Evolutionary conservation across 92 coral and sea anemone species (phyloP), one percentile per base, ranked within the genome.

Genomic region (Phymanthus crucifer): DNA sequence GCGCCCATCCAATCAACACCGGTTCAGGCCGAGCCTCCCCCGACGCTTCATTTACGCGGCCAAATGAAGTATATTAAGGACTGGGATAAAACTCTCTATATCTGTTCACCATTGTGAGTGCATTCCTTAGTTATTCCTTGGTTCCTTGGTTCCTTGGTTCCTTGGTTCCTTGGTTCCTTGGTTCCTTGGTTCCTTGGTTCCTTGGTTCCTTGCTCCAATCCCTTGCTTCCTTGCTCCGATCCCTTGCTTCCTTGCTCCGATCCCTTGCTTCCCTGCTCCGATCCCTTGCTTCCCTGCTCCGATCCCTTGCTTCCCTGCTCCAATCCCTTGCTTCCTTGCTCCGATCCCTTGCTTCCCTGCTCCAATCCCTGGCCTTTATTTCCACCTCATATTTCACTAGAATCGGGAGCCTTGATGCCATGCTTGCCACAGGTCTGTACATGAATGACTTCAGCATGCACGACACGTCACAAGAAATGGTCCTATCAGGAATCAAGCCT

Each of bases 381-480:
- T 43, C 48, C 9, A 43, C 10, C 48, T 43, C 48, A 43, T 43
- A 10, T 43, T 10, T 17, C 13, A 61, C 33, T 81, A 92, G 94
- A 17, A 92, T 92, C n/a, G 97, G 94, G 23, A 81, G 92, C 32
- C 80, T 92, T 19, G 97, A 92, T 14, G 90, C 89, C 47, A 92
- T 92, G 97, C 71, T 87, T 40, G 82, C 78, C 40, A 83, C 88
- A 33, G 97, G 97, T 8, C 86, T 92, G n/a, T 92, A 87, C 64
- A 92, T 92, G 97, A 92, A 85, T 76, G 97, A 92, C 87, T 76
- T 92, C 46, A 91, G 97, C 24, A 79, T 92, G 84, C 93, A 92
- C 40, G 97, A 92, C 81, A 90, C 97, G 17, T 92, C 97, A 18
- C 93, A 85, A 68, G 97, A 92, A 86, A 92, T 92, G 97, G 97